Evolutionary conservation across 2,888 invertebrate genomes (phyloP).

Genomic region (Corbicula japonica): DNA sequence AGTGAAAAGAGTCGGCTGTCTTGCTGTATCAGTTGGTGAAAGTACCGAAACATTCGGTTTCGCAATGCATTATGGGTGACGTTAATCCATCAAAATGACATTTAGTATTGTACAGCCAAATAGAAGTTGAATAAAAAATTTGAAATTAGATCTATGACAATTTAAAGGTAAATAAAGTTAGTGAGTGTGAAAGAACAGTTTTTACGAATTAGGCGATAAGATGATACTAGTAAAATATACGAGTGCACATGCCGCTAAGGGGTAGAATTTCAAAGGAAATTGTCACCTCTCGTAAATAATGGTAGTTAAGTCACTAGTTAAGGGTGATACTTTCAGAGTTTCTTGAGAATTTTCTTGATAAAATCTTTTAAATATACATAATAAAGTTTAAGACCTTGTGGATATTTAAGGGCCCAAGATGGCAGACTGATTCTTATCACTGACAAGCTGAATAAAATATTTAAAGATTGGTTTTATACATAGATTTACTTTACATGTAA

Average conservation of each 20-base stretch:
- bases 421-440: too few relatives aligned
- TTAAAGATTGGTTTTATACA: too few relatives aligned
- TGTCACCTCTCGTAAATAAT: conserved; percentile 30
- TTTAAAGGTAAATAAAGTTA: conserved; percentile 18
- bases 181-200: conserved; percentile 30
- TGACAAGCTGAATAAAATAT: too few relatives aligned
- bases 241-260: background rate
- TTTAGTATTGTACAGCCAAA: conserved; percentile 21
- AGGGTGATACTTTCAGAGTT: too few relatives aligned
- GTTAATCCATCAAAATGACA: conserved; percentile 33
- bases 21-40: conserved; percentile 19
- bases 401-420: too few relatives aligned
- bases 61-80: conserved; percentile 10
- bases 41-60: conserved; percentile 9
- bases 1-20: background rate
- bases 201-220: conserved; percentile 20
- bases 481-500: too few relatives aligned
- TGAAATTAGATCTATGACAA: conserved; percentile 28
- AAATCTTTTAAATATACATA: too few relatives aligned
- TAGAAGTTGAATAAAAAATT: conserved; percentile 22
- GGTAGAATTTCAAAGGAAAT: conserved; percentile 20
- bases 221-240: conserved; percentile 12
- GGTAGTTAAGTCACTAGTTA: conserved; percentile 10
- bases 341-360: too few relatives aligned
- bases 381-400: too few relatives aligned